Base-by-base conservation (phyloP, 92 coral and sea anemone genomes). In the Porites lobata region DNA sequence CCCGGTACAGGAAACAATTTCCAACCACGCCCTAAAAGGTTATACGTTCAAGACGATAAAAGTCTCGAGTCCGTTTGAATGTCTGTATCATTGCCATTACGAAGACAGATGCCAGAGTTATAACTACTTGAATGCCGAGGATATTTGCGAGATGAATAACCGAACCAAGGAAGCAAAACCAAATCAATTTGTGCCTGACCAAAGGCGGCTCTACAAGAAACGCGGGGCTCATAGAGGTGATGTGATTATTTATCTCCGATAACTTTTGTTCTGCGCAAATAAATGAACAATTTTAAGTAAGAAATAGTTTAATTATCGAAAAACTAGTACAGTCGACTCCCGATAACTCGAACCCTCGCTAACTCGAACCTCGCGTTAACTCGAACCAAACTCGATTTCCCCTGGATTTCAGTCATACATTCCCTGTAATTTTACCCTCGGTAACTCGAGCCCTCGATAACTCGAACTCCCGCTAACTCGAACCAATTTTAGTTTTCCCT, bases 41-140 rank as follows among this genome's bases (percentile, higher is more conserved):
- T 22, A 24, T 47, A 67, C 72, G 26, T 67, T 67, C 38, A 67
- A 67, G 38, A 67, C 13, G 22, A 9, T 67, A 24, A 22, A 7
- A 21, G 43, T 0, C 43, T 21, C 47, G 26, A 67, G 72, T 57
- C 22, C 21, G 10, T 58, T 58, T 58, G 80, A 1, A 24, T 76
- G 80, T 29, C 57, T 76, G 9, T 38, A 57, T 8, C 22, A 76
- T 56, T 76, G 80, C 9, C 80, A 76, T 76, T 76, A 58, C 17
- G 80, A 76, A 57, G 80, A 22, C 80, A 76, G 66, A 76, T 78
- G 83, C 72, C 83, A 78, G 50, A 78, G 83, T 59, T 78, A 78
- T 32, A 78, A 78, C 65, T 78, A 78, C 50, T 57, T 19, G 18
- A 64, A 12, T 6, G 65, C 50, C 58, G 52, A 20, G 18, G 64